Base-by-base conservation (phyloP, 2,113 vertebrate species). In the Halcyon malimbica region DNA sequence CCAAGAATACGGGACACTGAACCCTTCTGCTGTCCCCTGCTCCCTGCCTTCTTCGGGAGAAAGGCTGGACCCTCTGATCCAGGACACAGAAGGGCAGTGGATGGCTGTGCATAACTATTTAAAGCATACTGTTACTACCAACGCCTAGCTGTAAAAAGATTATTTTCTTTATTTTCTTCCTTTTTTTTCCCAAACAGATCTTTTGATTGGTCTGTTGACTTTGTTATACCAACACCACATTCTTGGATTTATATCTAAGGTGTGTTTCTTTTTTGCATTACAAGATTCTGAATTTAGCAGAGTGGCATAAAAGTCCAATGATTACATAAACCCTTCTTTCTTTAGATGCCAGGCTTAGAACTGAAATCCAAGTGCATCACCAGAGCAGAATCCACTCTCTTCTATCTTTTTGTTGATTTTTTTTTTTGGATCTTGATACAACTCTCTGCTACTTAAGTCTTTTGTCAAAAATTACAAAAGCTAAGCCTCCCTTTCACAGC, bases 401-500 rank as follows among this genome's bases (percentile, higher is more conserved):
- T 50, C 23, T 63, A 9, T 33, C 3, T 48, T 62, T 4, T 11
- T 17, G 48, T 48, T 48, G 48, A 23, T 20, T 26, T 70, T n/a
- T 33, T 26, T 67, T 31, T 56, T 68, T 51, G 50, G 6, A 21
- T 87, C 3, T 1, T 57, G 48, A 75, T 69, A 78, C 35, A 64
- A 56, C 33, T 82, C 35, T 73, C 21, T 78, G 67, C 48, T 82
- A 48, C 70, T 79, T 37, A 92, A 63, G 56, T 16, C 60, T 82
- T 94, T 87, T 89, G 57, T 82, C 51, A 96, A 89, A 84, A 64
- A 54, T n/a, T 35, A 64, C 57, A 84, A 89, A 48, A 64, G 31
- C 39, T 89, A 92, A 94, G 91, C 77, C 67, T 89, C 82, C n/a
- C 41, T 87, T 87, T 94, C 81, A 87, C 16, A 69, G 74, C n/a